These are phyloP conservation scores for Empis livida DNA, from an alignment of 2,888 invertebrate species.

Conservation along the genomic window DNA sequence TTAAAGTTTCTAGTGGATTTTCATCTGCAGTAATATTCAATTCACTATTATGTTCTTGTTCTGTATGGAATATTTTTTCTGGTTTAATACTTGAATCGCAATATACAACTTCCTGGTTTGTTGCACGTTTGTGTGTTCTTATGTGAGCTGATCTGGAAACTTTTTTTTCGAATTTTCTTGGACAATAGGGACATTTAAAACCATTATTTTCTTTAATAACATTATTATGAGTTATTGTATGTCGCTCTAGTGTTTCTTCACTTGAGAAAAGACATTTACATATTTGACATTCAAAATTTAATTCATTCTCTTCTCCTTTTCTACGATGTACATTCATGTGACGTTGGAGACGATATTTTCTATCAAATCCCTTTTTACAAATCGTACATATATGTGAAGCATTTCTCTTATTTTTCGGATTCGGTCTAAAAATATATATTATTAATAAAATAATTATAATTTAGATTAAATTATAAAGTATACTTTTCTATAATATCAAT, in stretches of 20 bases:
- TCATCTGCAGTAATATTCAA: too few relatives aligned
- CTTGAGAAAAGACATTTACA: too few relatives aligned
- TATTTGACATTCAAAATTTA: too few relatives aligned
- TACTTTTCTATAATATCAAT: conserved; percentile 17
- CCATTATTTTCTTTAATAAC: background rate
- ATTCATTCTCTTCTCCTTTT: too few relatives aligned
- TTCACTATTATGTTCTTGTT: too few relatives aligned
- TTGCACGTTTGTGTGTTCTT: background rate
- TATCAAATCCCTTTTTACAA: conserved; percentile 38
- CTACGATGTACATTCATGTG: conserved; percentile 19
- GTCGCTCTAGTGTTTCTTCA: too few relatives aligned
- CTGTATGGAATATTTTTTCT: too few relatives aligned
- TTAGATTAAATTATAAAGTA: conserved; percentile 21
- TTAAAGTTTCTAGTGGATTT: too few relatives aligned
- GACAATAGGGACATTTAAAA: background rate
- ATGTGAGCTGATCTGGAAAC: background rate
- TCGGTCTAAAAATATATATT: conserved; percentile 10
- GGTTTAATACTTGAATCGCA: too few relatives aligned
- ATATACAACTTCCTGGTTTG: too few relatives aligned
- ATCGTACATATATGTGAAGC: conserved; percentile 27
- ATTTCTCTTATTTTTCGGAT: conserved; percentile 11
- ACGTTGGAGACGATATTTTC: conserved; percentile 34
- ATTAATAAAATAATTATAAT: conserved; percentile 14
- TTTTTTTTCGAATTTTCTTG: background rate
- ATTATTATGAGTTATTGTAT: too few relatives aligned